Evolutionary conservation across 2,888 invertebrate genomes (phyloP).

Genomic region (Drosophila seclusa): DNA sequence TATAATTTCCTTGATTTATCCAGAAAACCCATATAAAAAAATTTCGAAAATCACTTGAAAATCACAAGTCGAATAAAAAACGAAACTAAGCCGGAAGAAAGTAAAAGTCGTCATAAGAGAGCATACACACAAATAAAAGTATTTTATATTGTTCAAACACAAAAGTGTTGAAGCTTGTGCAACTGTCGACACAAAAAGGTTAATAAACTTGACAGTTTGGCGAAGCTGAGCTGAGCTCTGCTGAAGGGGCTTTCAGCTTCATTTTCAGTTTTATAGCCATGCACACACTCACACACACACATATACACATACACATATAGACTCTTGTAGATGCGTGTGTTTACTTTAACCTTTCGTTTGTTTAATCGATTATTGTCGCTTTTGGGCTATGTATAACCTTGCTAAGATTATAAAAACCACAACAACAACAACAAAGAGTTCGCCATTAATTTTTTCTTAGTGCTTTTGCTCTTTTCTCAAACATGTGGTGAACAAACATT

Average conservation of each 20-base stretch:
- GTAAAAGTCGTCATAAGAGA: conserved; percentile 59
- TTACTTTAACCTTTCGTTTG: conserved; percentile 73
- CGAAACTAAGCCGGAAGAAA: conserved; percentile 60
- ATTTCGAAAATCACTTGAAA: conserved; percentile 12
- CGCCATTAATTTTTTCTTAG: conserved; percentile 15
- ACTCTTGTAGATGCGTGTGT: conserved; percentile 2
- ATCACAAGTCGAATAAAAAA: conserved; percentile 5
- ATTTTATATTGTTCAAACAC: conserved; percentile 19
- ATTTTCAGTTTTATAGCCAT: conserved; percentile 32
- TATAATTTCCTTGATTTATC: conserved; percentile 12
- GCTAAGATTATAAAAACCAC: conserved; percentile 62
- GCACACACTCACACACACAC: conserved; percentile 1
- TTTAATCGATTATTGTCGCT: conserved; percentile 67
- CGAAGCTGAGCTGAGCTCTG: conserved; percentile 1
- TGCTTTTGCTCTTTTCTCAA: conserved; percentile 38
- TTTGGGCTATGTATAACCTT: conserved; percentile 58
- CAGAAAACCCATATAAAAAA: background rate
- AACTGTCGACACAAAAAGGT: conserved; percentile 56
- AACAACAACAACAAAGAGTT: conserved; percentile 12
- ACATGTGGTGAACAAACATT: conserved; percentile 71
- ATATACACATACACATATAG: background rate
- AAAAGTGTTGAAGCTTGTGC: conserved; percentile 34
- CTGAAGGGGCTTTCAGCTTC: conserved; percentile 19
- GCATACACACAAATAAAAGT: conserved; percentile 1
- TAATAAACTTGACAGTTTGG: conserved; percentile 63